A percentile compares a stretch with the other conserved stretches of the same genome.
Evolutionary conservation across 1,140 invertebrate genomes (phyloP).

Genomic region (Melanaphis sacchari): DNA sequence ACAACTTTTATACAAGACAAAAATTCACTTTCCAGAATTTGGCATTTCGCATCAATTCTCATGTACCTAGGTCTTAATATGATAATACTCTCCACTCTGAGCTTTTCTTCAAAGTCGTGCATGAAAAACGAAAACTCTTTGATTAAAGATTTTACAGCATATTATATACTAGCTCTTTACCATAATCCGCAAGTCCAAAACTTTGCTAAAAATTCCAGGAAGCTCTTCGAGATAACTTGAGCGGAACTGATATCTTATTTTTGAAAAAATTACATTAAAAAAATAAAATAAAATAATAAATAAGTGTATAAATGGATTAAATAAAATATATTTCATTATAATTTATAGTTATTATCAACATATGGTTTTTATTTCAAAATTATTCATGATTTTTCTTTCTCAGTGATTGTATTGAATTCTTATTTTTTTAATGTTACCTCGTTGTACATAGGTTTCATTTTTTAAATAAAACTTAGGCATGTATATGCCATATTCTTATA

Average conservation of each 20-base stretch:
- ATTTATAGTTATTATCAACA: neutral
- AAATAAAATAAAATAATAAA: neutral
- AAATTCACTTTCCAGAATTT: neutral
- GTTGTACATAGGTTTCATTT: neutral
- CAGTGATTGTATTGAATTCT: neutral
- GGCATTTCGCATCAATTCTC: neutral
- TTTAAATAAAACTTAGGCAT: neutral
- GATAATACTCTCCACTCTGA: neutral
- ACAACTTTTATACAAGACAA: too few species aligned
- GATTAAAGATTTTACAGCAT: neutral
- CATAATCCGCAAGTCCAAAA: neutral
- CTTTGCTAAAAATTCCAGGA: neutral
- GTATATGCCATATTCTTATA: too few species aligned
- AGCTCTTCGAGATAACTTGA: neutral
- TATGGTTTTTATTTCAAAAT: neutral
- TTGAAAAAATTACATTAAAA: neutral
- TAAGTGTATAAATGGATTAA: neutral
- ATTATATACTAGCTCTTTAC: too few species aligned
- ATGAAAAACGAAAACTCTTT: neutral
- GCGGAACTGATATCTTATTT: neutral
- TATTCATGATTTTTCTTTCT: neutral
- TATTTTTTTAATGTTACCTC: neutral
- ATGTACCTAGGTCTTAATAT: neutral
- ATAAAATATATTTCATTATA: neutral
- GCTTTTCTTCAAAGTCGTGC: neutral